phyloP scores from a whole-genome alignment of 1,140 invertebrate species.

The Anastrepha ludens region DNA sequence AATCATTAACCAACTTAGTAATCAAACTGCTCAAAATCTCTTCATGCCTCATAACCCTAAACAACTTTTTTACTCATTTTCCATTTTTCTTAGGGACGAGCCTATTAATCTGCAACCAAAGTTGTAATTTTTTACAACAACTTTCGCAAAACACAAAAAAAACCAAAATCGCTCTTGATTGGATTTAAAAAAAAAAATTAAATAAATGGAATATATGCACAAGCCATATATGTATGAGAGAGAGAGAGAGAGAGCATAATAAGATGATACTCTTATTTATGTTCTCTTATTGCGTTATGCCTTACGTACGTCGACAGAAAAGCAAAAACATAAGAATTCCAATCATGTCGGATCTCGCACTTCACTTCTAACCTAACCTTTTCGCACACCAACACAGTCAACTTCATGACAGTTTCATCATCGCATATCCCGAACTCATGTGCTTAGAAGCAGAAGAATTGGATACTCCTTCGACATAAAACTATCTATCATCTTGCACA shows the following conservation, averaged over 20 bases:
- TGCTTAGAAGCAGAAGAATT: background rate
- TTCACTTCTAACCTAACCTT: background rate
- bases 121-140: conserved; percentile 2
- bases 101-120: conserved; percentile 43
- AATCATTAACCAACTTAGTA: background rate
- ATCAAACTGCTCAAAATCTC: background rate
- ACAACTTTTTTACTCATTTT: conserved; percentile 16
- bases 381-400: conserved; percentile 16
- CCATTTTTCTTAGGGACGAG: conserved; percentile 46
- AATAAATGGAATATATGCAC: background rate
- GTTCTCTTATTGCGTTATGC: background rate
- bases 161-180: background rate
- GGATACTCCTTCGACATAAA: background rate
- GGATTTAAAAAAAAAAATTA: background rate
- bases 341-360: background rate
- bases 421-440: background rate
- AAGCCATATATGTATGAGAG: background rate
- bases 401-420: background rate
- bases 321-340: background rate
- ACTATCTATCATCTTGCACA: background rate
- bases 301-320: background rate
- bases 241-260: background rate
- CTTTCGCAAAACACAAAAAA: background rate
- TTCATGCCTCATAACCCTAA: conserved; percentile 22
- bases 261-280: background rate